phyloP scores from a whole-genome alignment of 1,140 invertebrate genomes.

The Conopomorpha cramerella region DNA sequence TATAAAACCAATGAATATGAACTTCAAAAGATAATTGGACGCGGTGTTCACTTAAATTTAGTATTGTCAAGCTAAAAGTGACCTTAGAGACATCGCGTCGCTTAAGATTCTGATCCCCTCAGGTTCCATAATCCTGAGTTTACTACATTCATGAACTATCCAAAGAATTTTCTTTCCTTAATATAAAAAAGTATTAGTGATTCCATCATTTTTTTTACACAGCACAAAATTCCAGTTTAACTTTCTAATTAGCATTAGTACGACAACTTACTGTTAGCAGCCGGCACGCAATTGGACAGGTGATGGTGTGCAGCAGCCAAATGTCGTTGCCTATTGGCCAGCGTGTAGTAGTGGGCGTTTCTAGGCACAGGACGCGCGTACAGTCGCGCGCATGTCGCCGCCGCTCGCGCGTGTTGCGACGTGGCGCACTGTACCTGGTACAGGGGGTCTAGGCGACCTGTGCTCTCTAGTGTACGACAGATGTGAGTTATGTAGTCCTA shows the following conservation, averaged over 20 bases:
- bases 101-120: too few relatives aligned
- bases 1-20: too few relatives aligned
- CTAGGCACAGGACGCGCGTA: constrained; percentile 55
- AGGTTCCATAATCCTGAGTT: too few relatives aligned
- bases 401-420: constrained; percentile 70
- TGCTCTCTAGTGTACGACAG: constrained; percentile 69
- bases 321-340: constrained; percentile 58
- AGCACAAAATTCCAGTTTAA: too few relatives aligned
- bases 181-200: too few relatives aligned
- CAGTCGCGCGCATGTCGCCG: constrained; percentile 75
- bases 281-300: constrained; percentile 54
- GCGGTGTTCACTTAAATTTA: too few relatives aligned
- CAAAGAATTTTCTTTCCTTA: too few relatives aligned
- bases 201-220: too few relatives aligned
- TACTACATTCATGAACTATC: too few relatives aligned
- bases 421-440: constrained; percentile 73
- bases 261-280: constrained; percentile 19
- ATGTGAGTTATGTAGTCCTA: constrained; percentile 67
- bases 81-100: too few relatives aligned
- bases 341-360: constrained; percentile 59
- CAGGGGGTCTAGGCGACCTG: constrained; percentile 66
- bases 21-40: too few relatives aligned
- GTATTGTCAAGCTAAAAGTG: too few relatives aligned
- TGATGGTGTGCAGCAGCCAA: constrained; percentile 68
- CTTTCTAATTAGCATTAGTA: not conserved